Evolutionary conservation across 2,888 invertebrate genomes (phyloP), one percentile per base, ranked within the genome.

Genomic region (Drosophila meridionalis): DNA sequence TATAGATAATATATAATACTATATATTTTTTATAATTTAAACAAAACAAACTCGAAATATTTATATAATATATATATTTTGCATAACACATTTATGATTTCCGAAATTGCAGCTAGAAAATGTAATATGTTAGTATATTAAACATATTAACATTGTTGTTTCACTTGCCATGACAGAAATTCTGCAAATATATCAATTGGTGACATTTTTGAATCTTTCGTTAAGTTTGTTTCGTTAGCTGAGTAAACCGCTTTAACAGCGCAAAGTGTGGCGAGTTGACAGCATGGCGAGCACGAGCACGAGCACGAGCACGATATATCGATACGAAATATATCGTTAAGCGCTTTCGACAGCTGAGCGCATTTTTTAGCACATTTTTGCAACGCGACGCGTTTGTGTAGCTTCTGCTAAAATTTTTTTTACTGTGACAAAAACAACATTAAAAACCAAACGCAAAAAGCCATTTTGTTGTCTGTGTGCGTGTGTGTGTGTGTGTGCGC

Each of bases 351-450:
- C 80, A 81, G 80, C 83, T 81, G 83, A 77, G 84, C 81, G 83
- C 77, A 82, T 82, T 81, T 84, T 80, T 81, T 81, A 81, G 81
- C 84, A 81, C 83, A 81, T 81, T 83, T 83, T 82, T 58, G 71
- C 71, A 79, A 79, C 80, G 80, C 80, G 76, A 48, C 83, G 73
- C 69, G 82, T 78, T 82, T 82, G 79, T 82, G 81, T 72, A 76
- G 82, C 84, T 83, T 81, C 81, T 78, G 84, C 82, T 83, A 82
- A 82, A 80, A 61, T 73, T 75, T 85, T 83, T 82, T 82, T 87
- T 87, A 76, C 70, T 84, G 83, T 87, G 83, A 84, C 87, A 70
- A 80, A 80, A 78, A 76, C 80, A 86, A 83, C 76, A 76, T 77
- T 45, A 50, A 60, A 55, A 68, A 62, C 43, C n/a, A 20, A 47